Evolutionary conservation across 2,797 vertebrate species (phyloP).

Genomic region (Naso thynnoides): DNA sequence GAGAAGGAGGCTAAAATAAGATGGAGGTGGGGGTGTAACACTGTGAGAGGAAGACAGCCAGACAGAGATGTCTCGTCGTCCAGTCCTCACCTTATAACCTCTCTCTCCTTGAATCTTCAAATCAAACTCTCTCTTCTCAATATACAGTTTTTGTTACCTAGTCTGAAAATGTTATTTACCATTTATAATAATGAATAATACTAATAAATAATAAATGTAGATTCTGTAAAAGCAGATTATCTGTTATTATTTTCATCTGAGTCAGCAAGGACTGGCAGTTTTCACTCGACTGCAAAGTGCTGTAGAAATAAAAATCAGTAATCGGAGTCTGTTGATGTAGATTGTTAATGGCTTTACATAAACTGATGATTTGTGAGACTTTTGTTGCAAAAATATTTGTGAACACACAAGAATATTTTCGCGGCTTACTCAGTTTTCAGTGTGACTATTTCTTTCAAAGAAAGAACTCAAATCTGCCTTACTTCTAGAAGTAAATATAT

Average conservation of each 20-base stretch:
- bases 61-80: conserved; percentile 48
- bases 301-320: background rate
- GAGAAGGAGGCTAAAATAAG: conserved; percentile 64
- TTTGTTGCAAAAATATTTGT: background rate
- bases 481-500: too few species aligned
- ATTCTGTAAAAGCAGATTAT: background rate
- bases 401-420: too few species aligned
- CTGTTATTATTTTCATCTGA: conserved; percentile 14
- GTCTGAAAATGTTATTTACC: background rate
- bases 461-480: too few species aligned
- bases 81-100: conserved; percentile 56
- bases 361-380: conserved; percentile 5
- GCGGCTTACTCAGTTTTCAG: too few species aligned
- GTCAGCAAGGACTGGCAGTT: background rate
- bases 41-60: conserved; percentile 43
- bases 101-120: conserved; percentile 12
- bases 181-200: too few species aligned
- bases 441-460: too few species aligned
- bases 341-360: background rate
- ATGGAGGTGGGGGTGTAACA: conserved; percentile 45
- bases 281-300: conserved; percentile 16
- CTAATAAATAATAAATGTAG: too few species aligned
- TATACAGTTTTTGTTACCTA: conserved; percentile 14
- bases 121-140: conserved; percentile 2
- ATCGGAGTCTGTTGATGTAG: background rate